Evolutionary conservation across 2,113 vertebrate genomes (phyloP), one percentile per base, ranked within the genome.

Genomic region (Protomyctophum bolini): DNA sequence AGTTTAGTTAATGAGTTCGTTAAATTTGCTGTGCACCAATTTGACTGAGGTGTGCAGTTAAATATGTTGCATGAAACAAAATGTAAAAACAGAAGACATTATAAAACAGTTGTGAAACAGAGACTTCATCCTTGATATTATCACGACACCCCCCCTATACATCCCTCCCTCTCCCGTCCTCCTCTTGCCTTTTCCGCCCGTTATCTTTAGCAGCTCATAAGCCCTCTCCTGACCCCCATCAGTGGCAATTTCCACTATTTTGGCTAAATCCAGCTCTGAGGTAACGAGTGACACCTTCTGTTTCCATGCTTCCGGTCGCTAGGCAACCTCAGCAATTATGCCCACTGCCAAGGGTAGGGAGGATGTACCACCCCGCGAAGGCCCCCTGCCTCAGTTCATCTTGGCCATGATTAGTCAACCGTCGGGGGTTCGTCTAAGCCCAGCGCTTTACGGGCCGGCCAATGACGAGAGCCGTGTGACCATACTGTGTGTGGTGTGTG

Each of bases 231-330:
- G 81, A 70, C 74, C 33, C 33, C 84, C 76, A 73, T 81, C 72
- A 70, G 83, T 83, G 83, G 85, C 85, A 87, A 87, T 88, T 89
- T 88, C 85, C 85, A 83, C 86, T 85, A 77, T 89, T 21, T 90
- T 90, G 86, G 72, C 86, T 91, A 90, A 91, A 92, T 91, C 81
- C 69, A 81, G 89, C 87, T 89, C 86, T 92, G 87, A 92, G 90
- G 89, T 91, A 87, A 89, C 87, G 88, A 90, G 87, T 90, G 84
- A 93, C 89, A 92, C 90, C 85, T 91, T 88, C 87, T 88, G 89
- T 91, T 89, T 91, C 87, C 75, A 86, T 88, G 85, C 79, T 90
- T 90, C 86, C 81, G 75, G 91, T 94, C 86, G 87, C 92, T 90
- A 92, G 89, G 92, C 92, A 91, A 92, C 91, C 76, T 84, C 67